phyloP scores from a whole-genome alignment of 2,888 invertebrate genomes.

The Sycophila texana region DNA sequence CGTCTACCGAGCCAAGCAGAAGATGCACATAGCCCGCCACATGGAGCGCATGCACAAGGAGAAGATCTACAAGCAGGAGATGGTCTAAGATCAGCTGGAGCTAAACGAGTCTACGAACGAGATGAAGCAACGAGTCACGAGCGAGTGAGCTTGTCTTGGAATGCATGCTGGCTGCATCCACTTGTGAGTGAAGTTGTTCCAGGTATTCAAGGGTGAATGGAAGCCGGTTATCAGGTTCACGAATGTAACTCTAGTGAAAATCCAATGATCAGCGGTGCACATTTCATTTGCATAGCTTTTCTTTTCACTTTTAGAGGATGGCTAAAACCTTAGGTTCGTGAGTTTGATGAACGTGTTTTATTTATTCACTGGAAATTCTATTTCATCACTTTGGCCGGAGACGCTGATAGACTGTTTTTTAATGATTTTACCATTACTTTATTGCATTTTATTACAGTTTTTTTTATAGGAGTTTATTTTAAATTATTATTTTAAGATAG shows the following conservation, averaged over 20 bases:
- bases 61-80: conserved; percentile 74
- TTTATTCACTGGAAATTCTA: no score
- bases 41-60: conserved; percentile 77
- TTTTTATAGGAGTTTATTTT: no score
- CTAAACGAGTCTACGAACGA: neutral
- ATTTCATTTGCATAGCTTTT: no score
- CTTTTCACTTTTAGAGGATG: no score
- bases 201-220: neutral
- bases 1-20: conserved; percentile 74
- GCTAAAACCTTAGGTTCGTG: no score
- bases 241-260: neutral
- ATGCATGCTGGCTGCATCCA: neutral
- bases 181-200: neutral
- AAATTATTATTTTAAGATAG: no score
- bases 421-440: no score
- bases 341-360: no score
- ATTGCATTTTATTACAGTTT: no score
- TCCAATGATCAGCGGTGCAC: neutral
- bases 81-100: conserved; percentile 64
- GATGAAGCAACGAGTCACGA: neutral
- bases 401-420: no score
- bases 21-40: conserved; percentile 76
- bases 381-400: no score
- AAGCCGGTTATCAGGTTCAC: neutral
- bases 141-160: neutral